Base-by-base conservation (phyloP, 2,888 invertebrate species). In the Meiosimyza platycephala region DNA sequence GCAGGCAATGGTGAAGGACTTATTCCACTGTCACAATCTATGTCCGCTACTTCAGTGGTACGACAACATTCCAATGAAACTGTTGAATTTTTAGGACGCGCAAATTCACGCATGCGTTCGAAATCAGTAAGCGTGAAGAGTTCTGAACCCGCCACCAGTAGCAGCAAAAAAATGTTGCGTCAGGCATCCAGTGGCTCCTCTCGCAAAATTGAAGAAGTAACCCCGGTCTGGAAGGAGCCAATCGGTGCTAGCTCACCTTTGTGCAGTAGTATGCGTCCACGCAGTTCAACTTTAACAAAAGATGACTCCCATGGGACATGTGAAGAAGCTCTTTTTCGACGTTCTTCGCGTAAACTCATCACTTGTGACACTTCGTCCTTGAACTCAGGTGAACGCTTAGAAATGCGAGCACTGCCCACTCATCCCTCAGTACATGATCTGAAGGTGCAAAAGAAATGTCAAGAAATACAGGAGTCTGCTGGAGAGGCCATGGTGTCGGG, bases 401-500 rank as follows among this genome's bases (percentile, higher is more conserved):
- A 83, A 59, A 78, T 83, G 78, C 80, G 81, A 63, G 78, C 81
- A 1, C 62, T 83, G 22, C 81, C 83, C n/a, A 79, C 82, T 47
- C 85, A 84, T 72, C 82, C 86, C 9, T 83, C 83, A 12, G 81
- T 83, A 54, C 82, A 82, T 70, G 84, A 84, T 66, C 76, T 84
- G 28, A 87, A 86, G 76, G 81, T 79, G 15, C 76, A 81, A 5
- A 86, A 87, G 75, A 87, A 87, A 77, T 83, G 80, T 72, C 86
- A 86, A 74, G 85, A 87, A 76, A 91, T 92, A 16, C 91, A 91
- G 79, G 91, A 91, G 80, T 89, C 91, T 1, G 92, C 91, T 3
- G 91, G 91, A 33, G 91, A 92, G 82, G 91, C 91, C 1, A 90
- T 91, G 88, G 91, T 92, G 50, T 91, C 91, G n/a, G 92, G 90